A percentile compares a stretch with the other conserved stretches of the same genome.
phyloP scores from a whole-genome alignment of 2,888 invertebrate species.

The Choreutis nemorana region DNA sequence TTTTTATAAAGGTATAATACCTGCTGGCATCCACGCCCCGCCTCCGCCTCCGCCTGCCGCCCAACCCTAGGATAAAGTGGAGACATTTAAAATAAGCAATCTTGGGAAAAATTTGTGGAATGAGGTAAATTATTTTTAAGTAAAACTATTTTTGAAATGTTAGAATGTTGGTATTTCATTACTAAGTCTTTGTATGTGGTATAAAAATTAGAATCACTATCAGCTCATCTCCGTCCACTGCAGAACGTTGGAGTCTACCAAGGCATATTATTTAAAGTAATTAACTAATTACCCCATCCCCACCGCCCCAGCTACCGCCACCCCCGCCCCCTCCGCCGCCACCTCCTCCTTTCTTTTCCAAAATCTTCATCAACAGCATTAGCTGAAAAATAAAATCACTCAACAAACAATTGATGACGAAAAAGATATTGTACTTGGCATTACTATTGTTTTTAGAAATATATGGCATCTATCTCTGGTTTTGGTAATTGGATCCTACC shows the following conservation, averaged over 20 bases:
- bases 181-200: too few relatives aligned
- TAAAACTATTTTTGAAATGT: too few relatives aligned
- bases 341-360: slow-evolving; percentile 45
- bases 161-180: too few relatives aligned
- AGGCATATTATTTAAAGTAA: neutral
- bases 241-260: too few relatives aligned
- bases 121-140: too few relatives aligned
- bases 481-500: slow-evolving; percentile 26
- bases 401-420: slow-evolving; percentile 18
- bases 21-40: slow-evolving; percentile 61
- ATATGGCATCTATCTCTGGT: too few relatives aligned
- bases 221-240: too few relatives aligned
- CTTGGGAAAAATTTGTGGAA: slow-evolving; percentile 4
- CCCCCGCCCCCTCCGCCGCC: slow-evolving; percentile 23
- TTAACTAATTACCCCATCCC: slow-evolving; percentile 29
- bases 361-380: slow-evolving; percentile 50
- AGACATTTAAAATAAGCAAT: slow-evolving; percentile 5
- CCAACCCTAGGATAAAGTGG: slow-evolving; percentile 42
- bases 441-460: too few relatives aligned
- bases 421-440: too few relatives aligned
- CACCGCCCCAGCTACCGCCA: too few relatives aligned
- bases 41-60: slow-evolving; percentile 48
- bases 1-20: slow-evolving; percentile 39
- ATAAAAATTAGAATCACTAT: too few relatives aligned
- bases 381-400: slow-evolving; percentile 24